These are phyloP conservation scores for Talpa occidentalis DNA, from an alignment of 2,113 vertebrate genomes.

Conservation along the genomic window DNA sequence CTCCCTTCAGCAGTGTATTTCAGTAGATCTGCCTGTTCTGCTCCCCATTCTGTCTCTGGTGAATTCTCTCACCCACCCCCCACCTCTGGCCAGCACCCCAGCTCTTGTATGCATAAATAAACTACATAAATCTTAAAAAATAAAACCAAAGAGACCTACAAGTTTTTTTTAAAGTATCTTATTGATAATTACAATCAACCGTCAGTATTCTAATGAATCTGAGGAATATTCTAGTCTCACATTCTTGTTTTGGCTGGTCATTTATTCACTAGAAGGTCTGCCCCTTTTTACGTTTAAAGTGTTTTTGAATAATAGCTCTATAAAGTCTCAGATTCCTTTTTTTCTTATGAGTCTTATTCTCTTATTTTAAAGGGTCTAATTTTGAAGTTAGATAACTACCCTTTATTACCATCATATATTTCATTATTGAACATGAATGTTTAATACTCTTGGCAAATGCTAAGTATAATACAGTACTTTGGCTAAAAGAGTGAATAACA, in stretches of 20 bases:
- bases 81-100: too few species aligned
- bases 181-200: neutral
- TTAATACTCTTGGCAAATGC: neutral
- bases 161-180: neutral
- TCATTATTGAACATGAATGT: neutral
- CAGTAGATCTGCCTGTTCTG: too few species aligned
- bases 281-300: neutral
- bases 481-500: neutral
- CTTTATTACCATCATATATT: neutral
- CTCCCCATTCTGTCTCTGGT: too few species aligned
- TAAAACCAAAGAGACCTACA: neutral
- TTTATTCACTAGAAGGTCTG: neutral
- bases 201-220: neutral
- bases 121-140: too few species aligned
- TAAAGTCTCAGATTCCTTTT: constrained; percentile 16
- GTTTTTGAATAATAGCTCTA: neutral
- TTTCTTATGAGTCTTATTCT: neutral
- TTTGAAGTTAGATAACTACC: neutral
- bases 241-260: neutral
- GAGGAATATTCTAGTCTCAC: neutral
- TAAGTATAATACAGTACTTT: neutral
- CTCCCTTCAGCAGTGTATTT: too few species aligned
- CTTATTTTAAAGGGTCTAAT: constrained; percentile 5
- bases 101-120: too few species aligned
- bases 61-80: too few species aligned